These are phyloP conservation scores for Pyrgilauda ruficollis DNA, from an alignment of 2,113 vertebrate species.

Conservation along the genomic window DNA sequence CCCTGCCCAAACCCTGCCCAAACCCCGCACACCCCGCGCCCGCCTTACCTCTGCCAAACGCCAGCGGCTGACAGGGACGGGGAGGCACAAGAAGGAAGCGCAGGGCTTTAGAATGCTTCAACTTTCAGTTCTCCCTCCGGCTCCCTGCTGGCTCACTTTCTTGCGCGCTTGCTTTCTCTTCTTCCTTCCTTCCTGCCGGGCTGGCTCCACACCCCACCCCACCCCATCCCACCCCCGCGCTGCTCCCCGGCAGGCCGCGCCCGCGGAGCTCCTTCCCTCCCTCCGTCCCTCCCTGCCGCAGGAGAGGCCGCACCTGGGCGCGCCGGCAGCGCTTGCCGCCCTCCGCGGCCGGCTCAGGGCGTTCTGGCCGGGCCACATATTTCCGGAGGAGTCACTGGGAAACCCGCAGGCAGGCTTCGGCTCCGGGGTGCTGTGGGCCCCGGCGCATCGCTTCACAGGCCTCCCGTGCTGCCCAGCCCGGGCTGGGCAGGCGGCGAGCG, in stretches of 20 bases:
- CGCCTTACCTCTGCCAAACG: background rate
- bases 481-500: background rate
- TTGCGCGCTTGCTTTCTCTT: background rate
- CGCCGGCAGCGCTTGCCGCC: background rate
- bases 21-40: background rate
- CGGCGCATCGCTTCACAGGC: background rate
- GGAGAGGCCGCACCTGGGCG: slow-evolving; percentile 16
- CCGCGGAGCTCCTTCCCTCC: background rate
- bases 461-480: rapidly evolving
- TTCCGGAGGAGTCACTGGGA: background rate
- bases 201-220: background rate
- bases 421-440: rapidly evolving
- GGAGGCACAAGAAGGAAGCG: background rate
- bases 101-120: rapidly evolving
- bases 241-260: background rate
- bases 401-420: background rate
- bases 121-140: background rate
- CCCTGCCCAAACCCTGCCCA: background rate
- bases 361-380: background rate
- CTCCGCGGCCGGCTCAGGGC: background rate
- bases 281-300: background rate
- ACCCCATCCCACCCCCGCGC: background rate
- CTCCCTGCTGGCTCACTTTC: background rate
- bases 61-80: background rate
- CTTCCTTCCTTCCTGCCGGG: background rate